Evolutionary conservation across 2,113 vertebrate species (phyloP).

Genomic region (Paralichthys olivaceus): DNA sequence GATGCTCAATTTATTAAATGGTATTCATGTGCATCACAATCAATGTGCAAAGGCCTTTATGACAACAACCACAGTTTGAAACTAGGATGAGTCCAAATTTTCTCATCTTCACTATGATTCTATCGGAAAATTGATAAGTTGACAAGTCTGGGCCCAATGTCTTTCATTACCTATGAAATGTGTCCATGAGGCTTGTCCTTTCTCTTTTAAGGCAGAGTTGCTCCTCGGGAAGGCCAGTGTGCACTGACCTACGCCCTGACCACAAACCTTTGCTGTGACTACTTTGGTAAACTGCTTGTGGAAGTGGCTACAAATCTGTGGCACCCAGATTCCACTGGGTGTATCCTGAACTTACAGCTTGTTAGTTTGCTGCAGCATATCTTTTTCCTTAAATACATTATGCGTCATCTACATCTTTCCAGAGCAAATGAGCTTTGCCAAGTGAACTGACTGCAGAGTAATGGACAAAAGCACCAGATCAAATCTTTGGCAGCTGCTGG

Average conservation of each 20-base stretch:
- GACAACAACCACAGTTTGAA: too few species aligned
- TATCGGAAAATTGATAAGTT: not conserved
- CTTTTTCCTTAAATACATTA: slow-evolving; percentile 12
- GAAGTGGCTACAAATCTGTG: slow-evolving; percentile 61
- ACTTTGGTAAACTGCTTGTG: slow-evolving; percentile 57
- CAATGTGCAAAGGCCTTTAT: too few species aligned
- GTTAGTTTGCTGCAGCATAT: slow-evolving; percentile 21
- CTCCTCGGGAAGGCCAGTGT: slow-evolving; percentile 24
- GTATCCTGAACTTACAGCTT: slow-evolving; percentile 59
- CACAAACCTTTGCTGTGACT: slow-evolving; percentile 61
- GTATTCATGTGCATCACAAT: too few species aligned
- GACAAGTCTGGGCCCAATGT: not conserved
- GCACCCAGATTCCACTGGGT: slow-evolving; percentile 66
- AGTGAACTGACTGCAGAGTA: slow-evolving; percentile 37
- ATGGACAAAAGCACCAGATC: slow-evolving; percentile 35
- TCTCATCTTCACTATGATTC: not conserved
- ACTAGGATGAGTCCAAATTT: too few species aligned
- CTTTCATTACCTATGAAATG: not conserved
- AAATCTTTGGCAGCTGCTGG: slow-evolving; percentile 31
- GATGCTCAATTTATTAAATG: too few species aligned
- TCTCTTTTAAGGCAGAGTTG: slow-evolving; percentile 6
- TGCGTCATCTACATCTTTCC: slow-evolving; percentile 10
- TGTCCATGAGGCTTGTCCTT: slow-evolving; percentile 7
- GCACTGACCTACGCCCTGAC: slow-evolving; percentile 66
- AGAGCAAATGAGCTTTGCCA: slow-evolving; percentile 37